Evolutionary conservation across 1,140 invertebrate species (phyloP).

Genomic region (Nymphalis io): DNA sequence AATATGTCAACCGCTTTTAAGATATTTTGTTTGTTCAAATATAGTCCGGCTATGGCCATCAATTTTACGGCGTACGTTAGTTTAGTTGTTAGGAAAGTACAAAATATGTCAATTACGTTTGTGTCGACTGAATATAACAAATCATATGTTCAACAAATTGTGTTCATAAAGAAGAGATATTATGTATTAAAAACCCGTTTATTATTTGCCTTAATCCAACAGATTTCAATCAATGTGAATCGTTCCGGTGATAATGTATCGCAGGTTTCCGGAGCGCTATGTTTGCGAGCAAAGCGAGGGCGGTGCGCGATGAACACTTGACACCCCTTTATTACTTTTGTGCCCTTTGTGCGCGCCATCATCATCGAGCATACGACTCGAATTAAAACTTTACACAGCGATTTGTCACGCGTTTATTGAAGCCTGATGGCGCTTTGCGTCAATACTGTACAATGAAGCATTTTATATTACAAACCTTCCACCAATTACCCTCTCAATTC

Average conservation of each 20-base stretch:
- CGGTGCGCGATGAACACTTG: conserved; percentile 60
- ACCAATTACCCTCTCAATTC: background rate
- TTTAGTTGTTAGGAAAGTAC: too few relatives aligned
- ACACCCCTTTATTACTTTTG: conserved; percentile 75
- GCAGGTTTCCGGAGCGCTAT: conserved; percentile 40
- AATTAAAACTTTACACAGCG: conserved; percentile 73
- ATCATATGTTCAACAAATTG: too few relatives aligned
- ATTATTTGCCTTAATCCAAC: background rate
- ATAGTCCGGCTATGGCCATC: too few relatives aligned
- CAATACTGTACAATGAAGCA: conserved; percentile 29
- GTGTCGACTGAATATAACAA: too few relatives aligned
- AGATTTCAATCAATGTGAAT: conserved; percentile 15
- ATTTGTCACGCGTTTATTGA: conserved; percentile 66
- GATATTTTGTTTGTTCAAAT: too few relatives aligned
- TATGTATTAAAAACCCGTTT: too few relatives aligned
- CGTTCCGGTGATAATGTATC: conserved; percentile 41
- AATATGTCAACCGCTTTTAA: too few relatives aligned
- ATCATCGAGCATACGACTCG: conserved; percentile 66
- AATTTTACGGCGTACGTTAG: too few relatives aligned
- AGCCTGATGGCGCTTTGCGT: conserved; percentile 46
- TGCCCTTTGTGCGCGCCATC: conserved; percentile 69
- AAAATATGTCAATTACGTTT: too few relatives aligned
- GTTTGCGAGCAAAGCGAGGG: conserved; percentile 45
- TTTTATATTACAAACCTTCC: conserved; percentile 6
- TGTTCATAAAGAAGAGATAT: too few relatives aligned